Evolutionary conservation across 2,113 vertebrate genomes (phyloP).

Genomic region (Eubucco bourcierii): DNA sequence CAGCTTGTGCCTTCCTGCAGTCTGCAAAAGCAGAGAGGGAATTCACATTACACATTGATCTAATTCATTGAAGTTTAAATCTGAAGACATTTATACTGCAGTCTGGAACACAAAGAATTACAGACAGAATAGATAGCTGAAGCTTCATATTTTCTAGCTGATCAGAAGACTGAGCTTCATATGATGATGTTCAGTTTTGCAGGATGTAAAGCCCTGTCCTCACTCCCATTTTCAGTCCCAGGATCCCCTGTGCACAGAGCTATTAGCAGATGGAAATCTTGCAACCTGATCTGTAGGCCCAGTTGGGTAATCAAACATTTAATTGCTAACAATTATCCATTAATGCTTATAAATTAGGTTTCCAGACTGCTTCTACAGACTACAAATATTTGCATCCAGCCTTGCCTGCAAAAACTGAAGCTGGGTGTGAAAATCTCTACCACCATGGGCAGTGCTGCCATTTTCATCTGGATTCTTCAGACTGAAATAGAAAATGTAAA

Average conservation of each 20-base stretch:
- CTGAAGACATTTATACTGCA: not conserved
- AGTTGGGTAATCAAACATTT: conserved; percentile 63
- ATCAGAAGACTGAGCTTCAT: not conserved
- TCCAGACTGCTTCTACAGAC: conserved; percentile 30
- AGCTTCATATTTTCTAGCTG: not conserved
- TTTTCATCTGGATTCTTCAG: not conserved
- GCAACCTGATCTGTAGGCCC: conserved; percentile 49
- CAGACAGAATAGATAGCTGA: not conserved
- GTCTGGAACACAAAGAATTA: not conserved
- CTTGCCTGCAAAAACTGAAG: conserved; percentile 9
- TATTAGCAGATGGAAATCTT: conserved; percentile 51
- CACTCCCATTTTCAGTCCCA: not conserved
- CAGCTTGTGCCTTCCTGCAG: not conserved
- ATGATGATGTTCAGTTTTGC: not conserved
- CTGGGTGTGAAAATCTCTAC: not conserved
- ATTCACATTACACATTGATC: not conserved
- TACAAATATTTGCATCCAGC: conserved; percentile 52
- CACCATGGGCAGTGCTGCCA: not conserved
- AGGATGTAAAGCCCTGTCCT: not conserved
- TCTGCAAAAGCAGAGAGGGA: not conserved
- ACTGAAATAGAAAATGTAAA: not conserved
- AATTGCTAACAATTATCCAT: conserved; percentile 66
- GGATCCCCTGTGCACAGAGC: conserved; percentile 11
- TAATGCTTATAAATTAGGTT: conserved; percentile 65
- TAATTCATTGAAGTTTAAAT: not conserved